These are phyloP conservation scores for Ischnus inquisitorius DNA, from an alignment of 2,888 invertebrate species.

Conservation along the genomic window DNA sequence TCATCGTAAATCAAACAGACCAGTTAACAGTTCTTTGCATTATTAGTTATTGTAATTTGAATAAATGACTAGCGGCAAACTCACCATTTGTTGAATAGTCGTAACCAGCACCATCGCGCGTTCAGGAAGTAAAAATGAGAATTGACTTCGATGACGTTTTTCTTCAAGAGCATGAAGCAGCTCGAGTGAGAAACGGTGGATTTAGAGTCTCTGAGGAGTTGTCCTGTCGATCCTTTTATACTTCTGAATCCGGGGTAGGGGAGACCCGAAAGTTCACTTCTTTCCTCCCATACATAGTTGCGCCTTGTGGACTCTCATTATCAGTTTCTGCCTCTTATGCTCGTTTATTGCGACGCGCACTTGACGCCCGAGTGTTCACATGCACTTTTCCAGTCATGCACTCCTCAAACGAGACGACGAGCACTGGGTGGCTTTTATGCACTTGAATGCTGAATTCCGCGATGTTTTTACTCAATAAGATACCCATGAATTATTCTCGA, in stretches of 20 bases:
- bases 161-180: neutral
- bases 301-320: slow-evolving; percentile 48
- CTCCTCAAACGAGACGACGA: neutral
- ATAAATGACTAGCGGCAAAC: slow-evolving; percentile 17
- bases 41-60: neutral
- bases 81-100: slow-evolving; percentile 57
- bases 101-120: slow-evolving; percentile 48
- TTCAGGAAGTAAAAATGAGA: neutral
- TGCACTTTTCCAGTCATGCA: neutral
- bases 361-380: slow-evolving; percentile 12
- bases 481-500: neutral
- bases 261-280: slow-evolving; percentile 20
- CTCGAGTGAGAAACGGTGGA: slow-evolving; percentile 1
- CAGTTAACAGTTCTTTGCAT: too few species aligned
- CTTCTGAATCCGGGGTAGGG: neutral
- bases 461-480: too few species aligned
- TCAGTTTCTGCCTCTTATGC: neutral
- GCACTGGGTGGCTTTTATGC: neutral
- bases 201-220: neutral
- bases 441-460: slow-evolving; percentile 20
- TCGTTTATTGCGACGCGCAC: slow-evolving; percentile 24
- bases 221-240: slow-evolving; percentile 21
- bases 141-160: neutral
- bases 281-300: slow-evolving; percentile 30
- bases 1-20: neutral